Base-by-base conservation (phyloP, 2,888 invertebrate species). In the Chouioia cunea region DNA sequence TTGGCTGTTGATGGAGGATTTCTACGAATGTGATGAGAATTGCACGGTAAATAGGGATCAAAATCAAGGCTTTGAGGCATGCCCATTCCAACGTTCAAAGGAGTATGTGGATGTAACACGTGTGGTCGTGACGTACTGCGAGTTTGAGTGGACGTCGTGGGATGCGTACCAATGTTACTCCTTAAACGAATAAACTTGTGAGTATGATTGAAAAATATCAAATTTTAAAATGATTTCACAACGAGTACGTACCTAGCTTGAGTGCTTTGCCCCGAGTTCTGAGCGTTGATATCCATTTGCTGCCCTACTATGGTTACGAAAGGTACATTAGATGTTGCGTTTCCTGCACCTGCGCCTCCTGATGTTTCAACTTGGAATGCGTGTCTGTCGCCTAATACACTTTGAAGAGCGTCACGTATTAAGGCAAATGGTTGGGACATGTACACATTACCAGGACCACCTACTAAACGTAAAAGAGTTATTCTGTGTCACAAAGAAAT, bases 61-160 rank as follows among this genome's bases (percentile, higher is more conserved):
- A 91, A 90, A 66, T 88, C 83, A 53, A 80, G 56, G 16, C 77
- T 78, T 43, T 79, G 78, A n/a, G 77, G 78, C 69, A 81, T 76
- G 43, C 77, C 77, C 73, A 79, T 63, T 14, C 79, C 81, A n/a
- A 80, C 74, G 15, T 89, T 89, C 75, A 90, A 87, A 15, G 89
- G 87, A 77, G 89, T 86, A 15, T 89, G 89, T 57, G 91, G 87
- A 79, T 91, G 91, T 12, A 85, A 80, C 27, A 92, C 90, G 78
- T 92, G 92, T 0, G 92, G 91, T 27, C 92, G 88, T 6, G 91
- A 86, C 16, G 92, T 91, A 63, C 91, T 91, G 47, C 92, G 87
- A 2, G 92, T 92, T 79, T 91, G 90, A 0, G 92, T 92, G 0
- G 92, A 88, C 22, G 92, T 92, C 12, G 92, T 92, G 22, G 92